Evolutionary conservation across 2,888 invertebrate species (phyloP), one percentile per base, ranked within the genome.

Genomic region (Pheosia tremula): DNA sequence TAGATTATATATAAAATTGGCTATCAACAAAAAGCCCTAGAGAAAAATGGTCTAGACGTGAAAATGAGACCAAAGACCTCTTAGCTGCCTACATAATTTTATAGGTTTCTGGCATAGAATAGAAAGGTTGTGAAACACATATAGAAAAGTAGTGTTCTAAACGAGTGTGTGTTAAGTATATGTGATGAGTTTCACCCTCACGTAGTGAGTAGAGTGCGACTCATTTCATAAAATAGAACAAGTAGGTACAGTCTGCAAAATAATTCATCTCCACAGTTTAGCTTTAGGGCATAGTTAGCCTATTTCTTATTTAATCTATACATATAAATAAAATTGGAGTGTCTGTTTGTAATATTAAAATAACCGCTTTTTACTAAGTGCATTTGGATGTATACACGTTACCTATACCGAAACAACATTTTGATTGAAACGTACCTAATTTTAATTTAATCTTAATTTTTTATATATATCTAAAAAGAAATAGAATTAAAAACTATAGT

Each of bases 21-120:
- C 50, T 50, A 50, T 8, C 50, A 50, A 50, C 50, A 50, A 50
- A 50, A 6, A 50, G 9, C 13, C n/a, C 50, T 24, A 7, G 50
- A 50, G 50, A 50, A 50, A 50, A 24, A 50, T 8, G 24, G 50
- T 50, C 50, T 50, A 50, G 50, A 50, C 50, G 24, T 50, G 24
- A 50, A 50, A 50, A 50, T 50, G 50, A 50, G 50, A 24, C 6
- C 50, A 50, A 50, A 50, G 50, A 50, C 50, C 50, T 47, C 47
- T 2, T 0, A 0, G 24, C 24, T 50, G 9, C 50, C 50, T 50
- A 50, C 24, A 24, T 50, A 24, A 24, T 24, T 24, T 24, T 50
- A 7, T 24, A 47, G 47, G 24, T 50, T 13, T 4, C 7, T 24
- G n/a, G 47, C 47, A 11, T 47, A 47, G 47, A 47, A n/a, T 47